phyloP scores from a whole-genome alignment of 2,888 invertebrate genomes.

The Gari tellinella region DNA sequence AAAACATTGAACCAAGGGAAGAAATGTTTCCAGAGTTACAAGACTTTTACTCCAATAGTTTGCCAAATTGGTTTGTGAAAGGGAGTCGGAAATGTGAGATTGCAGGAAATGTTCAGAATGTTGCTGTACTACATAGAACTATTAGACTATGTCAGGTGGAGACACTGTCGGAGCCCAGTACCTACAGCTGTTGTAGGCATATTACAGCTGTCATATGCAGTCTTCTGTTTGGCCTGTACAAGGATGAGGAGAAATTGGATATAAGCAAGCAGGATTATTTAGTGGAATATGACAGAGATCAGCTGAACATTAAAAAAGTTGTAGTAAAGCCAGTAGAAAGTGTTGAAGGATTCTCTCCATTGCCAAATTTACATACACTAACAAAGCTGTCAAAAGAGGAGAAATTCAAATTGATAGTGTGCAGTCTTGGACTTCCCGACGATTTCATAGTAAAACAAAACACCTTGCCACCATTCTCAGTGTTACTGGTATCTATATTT shows the following conservation, averaged over 20 bases:
- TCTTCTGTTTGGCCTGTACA: conserved; percentile 56
- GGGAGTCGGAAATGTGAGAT: conserved; percentile 88
- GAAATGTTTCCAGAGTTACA: conserved; percentile 19
- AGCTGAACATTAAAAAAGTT: conserved; percentile 63
- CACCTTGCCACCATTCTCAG: conserved; percentile 14
- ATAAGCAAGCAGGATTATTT: conserved; percentile 31
- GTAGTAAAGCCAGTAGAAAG: conserved; percentile 51
- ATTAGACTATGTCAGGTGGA: conserved; percentile 81
- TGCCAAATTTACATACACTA: conserved; percentile 1
- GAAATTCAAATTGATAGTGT: conserved; percentile 20
- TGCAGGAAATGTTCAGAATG: conserved; percentile 88
- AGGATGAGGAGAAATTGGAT: conserved; percentile 3
- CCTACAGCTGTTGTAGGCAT: conserved; percentile 71
- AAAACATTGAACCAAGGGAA: background rate
- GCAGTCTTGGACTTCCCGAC: conserved; percentile 21
- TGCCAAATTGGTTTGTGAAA: conserved; percentile 89
- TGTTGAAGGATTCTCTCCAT: conserved; percentile 20
- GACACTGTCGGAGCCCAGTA: conserved; percentile 64
- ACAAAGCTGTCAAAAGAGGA: conserved; percentile 3
- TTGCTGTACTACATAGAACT: conserved; percentile 73
- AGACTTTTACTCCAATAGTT: conserved; percentile 55
- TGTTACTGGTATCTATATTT: conserved; percentile 49
- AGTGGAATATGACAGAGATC: conserved; percentile 74
- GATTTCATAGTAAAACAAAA: background rate
- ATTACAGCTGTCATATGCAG: conserved; percentile 80